Conservation (phyloP, 2,797 vertebrate species). For the Gymnopithys bicolor region DNA sequence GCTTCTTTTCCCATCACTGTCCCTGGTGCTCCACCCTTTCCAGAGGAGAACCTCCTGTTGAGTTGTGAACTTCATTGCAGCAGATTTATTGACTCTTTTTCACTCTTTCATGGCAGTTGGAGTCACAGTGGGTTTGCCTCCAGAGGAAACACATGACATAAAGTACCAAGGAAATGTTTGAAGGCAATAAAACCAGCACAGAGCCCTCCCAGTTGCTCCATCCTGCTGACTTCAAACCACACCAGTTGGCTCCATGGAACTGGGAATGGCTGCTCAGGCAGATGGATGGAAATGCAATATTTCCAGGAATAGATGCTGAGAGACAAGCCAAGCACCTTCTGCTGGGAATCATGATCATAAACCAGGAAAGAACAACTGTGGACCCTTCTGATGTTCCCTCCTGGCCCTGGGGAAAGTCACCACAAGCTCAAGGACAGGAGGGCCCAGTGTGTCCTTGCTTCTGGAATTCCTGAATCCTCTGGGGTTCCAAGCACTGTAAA, state of each 20-base stretch:
- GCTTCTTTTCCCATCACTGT: neutral
- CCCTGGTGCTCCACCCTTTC: neutral
- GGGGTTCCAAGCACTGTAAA: neutral
- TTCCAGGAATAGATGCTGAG: neutral
- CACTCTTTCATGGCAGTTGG: neutral
- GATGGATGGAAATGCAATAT: neutral
- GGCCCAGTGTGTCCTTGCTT: neutral
- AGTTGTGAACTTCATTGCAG: neutral
- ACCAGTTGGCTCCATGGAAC: neutral
- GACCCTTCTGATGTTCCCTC: neutral
- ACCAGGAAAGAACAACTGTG: neutral
- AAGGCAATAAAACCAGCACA: neutral
- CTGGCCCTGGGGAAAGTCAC: neutral
- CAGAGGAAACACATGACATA: neutral
- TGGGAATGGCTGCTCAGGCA: neutral
- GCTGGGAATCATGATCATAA: neutral
- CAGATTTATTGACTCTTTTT: neutral
- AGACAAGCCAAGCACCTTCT: neutral
- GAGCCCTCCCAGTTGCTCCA: neutral
- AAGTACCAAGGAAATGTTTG: neutral
- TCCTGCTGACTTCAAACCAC: neutral
- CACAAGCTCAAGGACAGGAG: neutral
- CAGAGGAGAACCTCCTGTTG: neutral
- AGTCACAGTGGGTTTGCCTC: neutral
- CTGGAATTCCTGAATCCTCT: slow-evolving; percentile 5